Conservation (phyloP, 2,113 vertebrate species). For the Corydoras sp. region DNA sequence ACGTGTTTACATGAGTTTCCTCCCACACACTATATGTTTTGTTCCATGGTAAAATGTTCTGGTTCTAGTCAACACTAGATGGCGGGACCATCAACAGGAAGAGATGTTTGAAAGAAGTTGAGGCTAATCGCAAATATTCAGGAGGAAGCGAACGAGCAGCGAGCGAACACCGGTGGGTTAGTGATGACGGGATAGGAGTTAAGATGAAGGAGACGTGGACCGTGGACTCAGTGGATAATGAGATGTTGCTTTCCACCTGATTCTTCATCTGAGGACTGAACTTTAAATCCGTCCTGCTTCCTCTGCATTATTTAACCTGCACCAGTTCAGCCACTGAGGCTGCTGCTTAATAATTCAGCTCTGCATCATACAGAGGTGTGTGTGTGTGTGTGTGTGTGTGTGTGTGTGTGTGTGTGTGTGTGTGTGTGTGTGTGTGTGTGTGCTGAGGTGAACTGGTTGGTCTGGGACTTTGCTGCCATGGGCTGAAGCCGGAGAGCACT, state of each 20-base stretch:
- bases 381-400: slow-evolving; percentile 16
- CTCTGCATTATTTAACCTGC: slow-evolving; percentile 39
- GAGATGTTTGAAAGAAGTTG: neutral
- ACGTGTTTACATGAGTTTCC: no score
- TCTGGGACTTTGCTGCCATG: slow-evolving; percentile 25
- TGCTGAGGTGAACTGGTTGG: neutral
- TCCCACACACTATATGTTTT: no score
- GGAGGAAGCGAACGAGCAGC: neutral
- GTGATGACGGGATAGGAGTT: neutral
- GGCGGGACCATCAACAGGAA: neutral
- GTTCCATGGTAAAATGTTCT: no score
- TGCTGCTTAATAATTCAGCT: slow-evolving; percentile 36
- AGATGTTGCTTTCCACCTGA: neutral
- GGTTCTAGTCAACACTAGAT: no score
- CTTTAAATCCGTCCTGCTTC: slow-evolving; percentile 6
- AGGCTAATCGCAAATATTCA: neutral
- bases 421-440: slow-evolving; percentile 4
- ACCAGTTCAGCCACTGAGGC: slow-evolving; percentile 14
- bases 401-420: slow-evolving; percentile 14
- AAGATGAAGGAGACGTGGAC: neutral
- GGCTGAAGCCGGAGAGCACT: slow-evolving; percentile 15
- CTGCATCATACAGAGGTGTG: slow-evolving; percentile 32
- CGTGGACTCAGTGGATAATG: neutral
- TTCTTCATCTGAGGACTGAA: neutral
- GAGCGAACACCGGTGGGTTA: no score